Evolutionary conservation across 1,140 invertebrate species (phyloP), one percentile per base, ranked within the genome.

Genomic region (Ruditapes philippinarum): DNA sequence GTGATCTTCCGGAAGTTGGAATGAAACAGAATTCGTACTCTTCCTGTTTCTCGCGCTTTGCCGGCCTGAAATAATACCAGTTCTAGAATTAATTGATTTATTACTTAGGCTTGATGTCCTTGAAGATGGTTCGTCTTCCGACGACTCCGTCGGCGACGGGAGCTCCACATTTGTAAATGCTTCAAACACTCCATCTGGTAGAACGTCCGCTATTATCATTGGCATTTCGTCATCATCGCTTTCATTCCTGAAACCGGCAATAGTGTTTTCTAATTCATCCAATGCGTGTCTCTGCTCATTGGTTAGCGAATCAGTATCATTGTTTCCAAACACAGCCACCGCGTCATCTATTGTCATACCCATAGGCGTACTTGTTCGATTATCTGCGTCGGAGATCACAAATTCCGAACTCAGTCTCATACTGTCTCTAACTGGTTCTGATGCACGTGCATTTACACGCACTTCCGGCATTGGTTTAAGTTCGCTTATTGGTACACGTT

Each of bases 1-100:
- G 28, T 88, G 85, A 7, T 60, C 85, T 33, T 42, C 76, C 57
- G 85, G 85, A 33, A 88, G 76, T 70, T 80, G 40, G 57, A 88
- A 88, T 12, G 85, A 88, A 38, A 88, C 85, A 22, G 74, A 79
- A 54, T 88, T 88, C 5, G 25, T 25, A 7, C 28, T 86, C 40
- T 68, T 76, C 17, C 45, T 78, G 31, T 38, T 76, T n/a, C 42
- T 31, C 12, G n/a, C 36, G 28, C 28, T 40, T 0, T n/a, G 68
- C 2, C 40, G 49, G 17, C 70, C 3, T 22, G 85, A 70, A 70
- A 88, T 88, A 25, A 88, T 88, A 42, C 85, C 85, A n/a, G 74
- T 79, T 5, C 74, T 38, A 51, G 85, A 88, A 38, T 51, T 88
- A 31, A 40, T 33, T 22, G 85, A 88, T 25, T 78, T 62, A 31